A percentile compares a stretch with the other conserved stretches of the same genome.
These are phyloP conservation scores for Poeciliopsis turrubarensis DNA, from an alignment of 2,113 vertebrate species.

Conservation along the genomic window DNA sequence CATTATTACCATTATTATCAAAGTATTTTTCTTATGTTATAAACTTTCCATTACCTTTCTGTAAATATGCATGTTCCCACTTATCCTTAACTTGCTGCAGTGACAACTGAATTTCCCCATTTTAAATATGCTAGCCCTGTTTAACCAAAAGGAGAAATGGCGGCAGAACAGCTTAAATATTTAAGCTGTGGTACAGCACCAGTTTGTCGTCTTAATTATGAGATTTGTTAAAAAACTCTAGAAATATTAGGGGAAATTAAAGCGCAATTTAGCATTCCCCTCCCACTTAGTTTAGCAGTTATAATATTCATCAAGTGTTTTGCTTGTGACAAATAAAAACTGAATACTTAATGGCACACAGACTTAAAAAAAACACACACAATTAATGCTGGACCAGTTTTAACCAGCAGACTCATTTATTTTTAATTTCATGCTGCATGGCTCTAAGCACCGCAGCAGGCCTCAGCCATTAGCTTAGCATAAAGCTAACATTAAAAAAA, in stretches of 20 bases:
- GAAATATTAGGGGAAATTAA: background rate
- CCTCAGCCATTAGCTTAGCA: conserved; percentile 58
- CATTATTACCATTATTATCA: too few species aligned
- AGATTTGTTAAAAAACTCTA: background rate
- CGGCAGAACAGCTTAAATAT: background rate
- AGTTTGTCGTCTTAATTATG: background rate
- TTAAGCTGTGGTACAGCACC: background rate
- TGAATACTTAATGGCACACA: background rate
- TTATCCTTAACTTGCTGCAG: too few species aligned
- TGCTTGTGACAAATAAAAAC: background rate
- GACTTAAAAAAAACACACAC: background rate
- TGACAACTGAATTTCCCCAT: too few species aligned
- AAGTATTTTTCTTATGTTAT: too few species aligned
- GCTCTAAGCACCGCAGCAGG: conserved; percentile 48
- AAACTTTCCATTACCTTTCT: too few species aligned
- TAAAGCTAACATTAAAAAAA: conserved; percentile 36
- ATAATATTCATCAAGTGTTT: background rate
- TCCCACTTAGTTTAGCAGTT: background rate
- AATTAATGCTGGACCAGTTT: background rate
- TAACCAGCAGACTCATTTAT: background rate
- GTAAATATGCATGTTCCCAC: too few species aligned
- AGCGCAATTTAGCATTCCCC: background rate
- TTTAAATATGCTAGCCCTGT: background rate
- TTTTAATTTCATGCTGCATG: background rate
- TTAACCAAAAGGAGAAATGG: background rate